These are phyloP conservation scores for Eurytoma adleriae DNA, from an alignment of 2,888 invertebrate species.

Conservation along the genomic window DNA sequence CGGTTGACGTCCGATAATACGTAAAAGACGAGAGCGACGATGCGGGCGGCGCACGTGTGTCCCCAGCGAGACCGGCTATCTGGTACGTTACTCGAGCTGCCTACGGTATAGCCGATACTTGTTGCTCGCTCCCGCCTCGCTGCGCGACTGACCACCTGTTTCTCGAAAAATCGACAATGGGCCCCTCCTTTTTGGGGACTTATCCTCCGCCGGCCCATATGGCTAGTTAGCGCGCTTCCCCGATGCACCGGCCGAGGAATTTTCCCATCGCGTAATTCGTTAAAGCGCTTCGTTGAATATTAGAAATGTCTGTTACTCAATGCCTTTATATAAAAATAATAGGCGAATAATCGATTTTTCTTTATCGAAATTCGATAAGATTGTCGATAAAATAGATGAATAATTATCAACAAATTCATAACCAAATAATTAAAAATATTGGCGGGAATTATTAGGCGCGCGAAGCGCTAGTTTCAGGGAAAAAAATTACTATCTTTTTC, in stretches of 20 bases:
- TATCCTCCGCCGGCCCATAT: neutral
- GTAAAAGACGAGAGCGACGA: neutral
- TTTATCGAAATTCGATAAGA: no score
- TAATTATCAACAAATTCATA: no score
- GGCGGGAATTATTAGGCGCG: no score
- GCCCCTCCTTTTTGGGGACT: neutral
- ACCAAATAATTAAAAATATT: no score
- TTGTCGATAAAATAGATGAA: no score
- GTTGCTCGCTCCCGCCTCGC: constrained; percentile 25
- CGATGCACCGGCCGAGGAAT: neutral
- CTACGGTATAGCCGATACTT: constrained; percentile 41
- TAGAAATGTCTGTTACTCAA: no score
- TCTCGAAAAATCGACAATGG: constrained; percentile 35
- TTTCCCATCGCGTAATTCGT: neutral
- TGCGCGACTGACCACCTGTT: constrained; percentile 37
- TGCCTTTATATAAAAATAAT: no score
- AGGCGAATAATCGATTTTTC: no score
- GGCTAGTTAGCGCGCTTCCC: neutral
- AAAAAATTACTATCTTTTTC: no score
- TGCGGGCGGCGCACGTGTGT: constrained; percentile 3
- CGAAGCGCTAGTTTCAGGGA: no score
- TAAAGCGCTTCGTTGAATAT: no score
- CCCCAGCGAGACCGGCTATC: neutral
- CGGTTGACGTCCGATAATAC: no score
- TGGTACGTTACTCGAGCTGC: neutral